Percentiles rank a stretch among this genome's conserved stretches.
These are phyloP conservation scores for Linurgus olivaceus DNA, from an alignment of 2,797 vertebrate genomes.

Conservation along the genomic window DNA sequence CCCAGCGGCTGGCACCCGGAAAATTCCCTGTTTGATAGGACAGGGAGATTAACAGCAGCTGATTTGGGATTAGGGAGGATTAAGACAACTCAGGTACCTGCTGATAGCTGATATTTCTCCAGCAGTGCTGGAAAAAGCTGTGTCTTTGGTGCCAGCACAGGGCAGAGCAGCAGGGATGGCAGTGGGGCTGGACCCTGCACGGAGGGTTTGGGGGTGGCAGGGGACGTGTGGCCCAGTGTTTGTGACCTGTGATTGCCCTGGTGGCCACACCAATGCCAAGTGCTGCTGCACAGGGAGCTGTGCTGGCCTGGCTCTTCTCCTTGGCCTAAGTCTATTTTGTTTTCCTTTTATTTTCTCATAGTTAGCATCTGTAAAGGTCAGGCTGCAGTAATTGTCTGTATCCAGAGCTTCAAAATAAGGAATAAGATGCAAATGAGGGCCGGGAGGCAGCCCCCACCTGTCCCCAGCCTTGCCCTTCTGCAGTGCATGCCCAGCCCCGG, in stretches of 20 bases:
- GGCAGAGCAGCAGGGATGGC: background rate
- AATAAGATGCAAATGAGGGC: background rate
- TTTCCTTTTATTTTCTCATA: background rate
- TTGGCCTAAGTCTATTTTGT: background rate
- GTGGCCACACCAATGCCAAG: rapidly evolving
- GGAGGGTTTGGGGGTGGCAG: rapidly evolving
- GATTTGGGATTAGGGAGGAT: slow-evolving; percentile 47
- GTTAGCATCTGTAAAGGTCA: background rate
- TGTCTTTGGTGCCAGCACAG: background rate
- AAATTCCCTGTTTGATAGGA: background rate
- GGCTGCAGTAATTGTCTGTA: background rate
- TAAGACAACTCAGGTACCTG: slow-evolving; percentile 47
- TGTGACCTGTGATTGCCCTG: background rate
- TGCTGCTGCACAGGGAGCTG: background rate
- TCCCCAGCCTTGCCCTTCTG: background rate
- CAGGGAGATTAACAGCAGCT: slow-evolving; percentile 24
- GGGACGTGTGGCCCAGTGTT: background rate
- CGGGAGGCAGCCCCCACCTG: background rate
- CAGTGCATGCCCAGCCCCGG: rapidly evolving
- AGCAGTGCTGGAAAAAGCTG: background rate
- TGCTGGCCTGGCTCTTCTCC: background rate
- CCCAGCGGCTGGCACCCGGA: background rate
- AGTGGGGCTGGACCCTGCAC: background rate
- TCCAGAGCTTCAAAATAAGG: background rate
- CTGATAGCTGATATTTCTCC: slow-evolving; percentile 48